Evolutionary conservation across 1,140 invertebrate genomes (phyloP), one percentile per base, ranked within the genome.

Genomic region (Phthorimaea operculella): DNA sequence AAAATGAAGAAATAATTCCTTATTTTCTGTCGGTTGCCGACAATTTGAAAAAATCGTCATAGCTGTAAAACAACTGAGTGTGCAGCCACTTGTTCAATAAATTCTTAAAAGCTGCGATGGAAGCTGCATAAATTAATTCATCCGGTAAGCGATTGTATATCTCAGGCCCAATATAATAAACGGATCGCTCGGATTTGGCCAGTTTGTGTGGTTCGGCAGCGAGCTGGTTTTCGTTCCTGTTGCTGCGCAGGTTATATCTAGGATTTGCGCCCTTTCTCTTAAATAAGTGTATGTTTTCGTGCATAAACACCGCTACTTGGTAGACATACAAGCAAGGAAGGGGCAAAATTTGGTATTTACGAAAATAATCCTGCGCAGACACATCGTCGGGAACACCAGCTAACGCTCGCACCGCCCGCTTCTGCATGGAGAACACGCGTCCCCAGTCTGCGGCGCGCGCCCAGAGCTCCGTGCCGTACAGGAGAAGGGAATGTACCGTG

Each of bases 381-480:
- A 49, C 49, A 18, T 50, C 49, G n/a, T 50, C 21, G 21, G 49
- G 49, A 9, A 21, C 21, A 10, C 49, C 49, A 8, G 49, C 49
- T 18, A 50, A 28, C 9, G 49, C 49, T 28, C 21, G 21, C 21
- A 28, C 21, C 2, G 21, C 21, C 9, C 16, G 18, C 49, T 50
- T 50, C 10, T 50, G 49, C 6, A 50, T 15, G 16, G 21, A 6
- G 21, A 50, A 50, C n/a, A 50, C 49, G 16, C 21, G 16, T 10
- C 21, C 6, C 49, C 49, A 50, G 18, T 50, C 49, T 15, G 49
- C 49, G n/a, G 49, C 21, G 16, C 21, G 16, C 10, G 49, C 49
- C 49, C 49, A 50, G 15, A 33, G 49, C 9, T 50, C 49, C 21
- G 49, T 50, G 9, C 49, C 49, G 21, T 50, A 50, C 9, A 18